Percentiles rank a stretch among this genome's conserved stretches.
Evolutionary conservation across 2,888 invertebrate genomes (phyloP).

Genomic region (Coelopa pilipes): DNA sequence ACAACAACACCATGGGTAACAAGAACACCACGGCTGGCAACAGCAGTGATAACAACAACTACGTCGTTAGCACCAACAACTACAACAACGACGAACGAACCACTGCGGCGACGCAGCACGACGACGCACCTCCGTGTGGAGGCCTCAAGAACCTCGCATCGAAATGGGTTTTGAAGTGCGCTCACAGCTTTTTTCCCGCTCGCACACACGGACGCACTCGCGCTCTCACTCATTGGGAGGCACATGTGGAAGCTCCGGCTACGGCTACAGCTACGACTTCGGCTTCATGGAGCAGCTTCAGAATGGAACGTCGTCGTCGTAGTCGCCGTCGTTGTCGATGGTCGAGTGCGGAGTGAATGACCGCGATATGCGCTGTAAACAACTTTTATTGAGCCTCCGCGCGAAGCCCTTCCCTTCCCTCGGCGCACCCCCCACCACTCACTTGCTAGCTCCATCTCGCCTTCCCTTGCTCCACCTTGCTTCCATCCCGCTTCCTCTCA

Average conservation of each 20-base stretch:
- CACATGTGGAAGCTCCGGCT: background rate
- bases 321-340: background rate
- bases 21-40: no score
- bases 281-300: background rate
- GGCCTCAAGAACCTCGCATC: background rate
- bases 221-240: background rate
- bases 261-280: background rate
- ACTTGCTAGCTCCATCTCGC: background rate
- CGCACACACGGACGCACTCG: background rate
- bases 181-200: conserved; percentile 9
- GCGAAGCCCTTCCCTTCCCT: background rate
- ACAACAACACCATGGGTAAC: no score
- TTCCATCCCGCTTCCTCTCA: no score
- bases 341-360: conserved; percentile 27
- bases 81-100: no score
- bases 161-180: conserved; percentile 23
- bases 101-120: no score
- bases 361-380: conserved; percentile 31
- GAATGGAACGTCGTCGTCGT: background rate
- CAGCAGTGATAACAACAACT: no score
- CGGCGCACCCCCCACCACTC: background rate
- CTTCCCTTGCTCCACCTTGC: no score
- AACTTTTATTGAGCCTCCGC: conserved; percentile 26
- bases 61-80: no score
- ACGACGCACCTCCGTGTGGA: background rate